Evolutionary conservation across 2,797 vertebrate species (phyloP).

Genomic region (Neosalanx taihuensis): DNA sequence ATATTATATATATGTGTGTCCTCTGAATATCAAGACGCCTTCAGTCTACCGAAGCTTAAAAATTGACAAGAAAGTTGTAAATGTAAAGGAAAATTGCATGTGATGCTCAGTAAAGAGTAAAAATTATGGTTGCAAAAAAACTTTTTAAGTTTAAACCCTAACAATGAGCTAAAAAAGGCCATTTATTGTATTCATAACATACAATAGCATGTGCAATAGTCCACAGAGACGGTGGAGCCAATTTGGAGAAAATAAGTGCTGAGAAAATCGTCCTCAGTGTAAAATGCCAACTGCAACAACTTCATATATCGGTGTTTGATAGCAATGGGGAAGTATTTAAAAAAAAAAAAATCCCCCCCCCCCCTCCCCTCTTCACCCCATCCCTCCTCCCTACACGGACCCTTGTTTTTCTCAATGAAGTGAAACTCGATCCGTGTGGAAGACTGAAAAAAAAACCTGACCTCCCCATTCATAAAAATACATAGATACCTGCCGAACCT

Average conservation of each 20-base stretch:
- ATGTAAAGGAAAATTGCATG: too few species aligned
- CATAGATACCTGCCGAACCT: conserved; percentile 42
- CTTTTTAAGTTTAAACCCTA: too few species aligned
- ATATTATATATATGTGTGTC: neutral
- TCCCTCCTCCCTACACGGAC: conserved; percentile 44
- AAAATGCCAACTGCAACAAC: neutral
- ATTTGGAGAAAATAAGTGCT: neutral
- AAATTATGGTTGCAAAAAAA: too few species aligned
- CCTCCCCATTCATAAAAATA: conserved; percentile 74
- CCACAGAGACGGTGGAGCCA: too few species aligned
- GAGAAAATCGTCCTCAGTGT: neutral
- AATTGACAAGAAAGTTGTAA: neutral
- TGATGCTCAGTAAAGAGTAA: too few species aligned
- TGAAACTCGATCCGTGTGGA: conserved; percentile 75
- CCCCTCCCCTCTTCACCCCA: conserved; percentile 31
- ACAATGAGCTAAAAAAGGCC: too few species aligned
- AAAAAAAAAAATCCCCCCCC: conserved; percentile 8
- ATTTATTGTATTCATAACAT: too few species aligned
- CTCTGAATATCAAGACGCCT: conserved; percentile 2
- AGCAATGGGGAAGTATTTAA: neutral
- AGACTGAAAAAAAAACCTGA: conserved; percentile 39
- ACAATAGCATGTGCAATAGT: too few species aligned
- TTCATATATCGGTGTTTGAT: conserved; percentile 14
- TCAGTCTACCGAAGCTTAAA: neutral
- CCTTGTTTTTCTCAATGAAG: conserved; percentile 82